Conservation (phyloP, 2,888 invertebrate genomes). For the Hypomecis punctinalis region DNA sequence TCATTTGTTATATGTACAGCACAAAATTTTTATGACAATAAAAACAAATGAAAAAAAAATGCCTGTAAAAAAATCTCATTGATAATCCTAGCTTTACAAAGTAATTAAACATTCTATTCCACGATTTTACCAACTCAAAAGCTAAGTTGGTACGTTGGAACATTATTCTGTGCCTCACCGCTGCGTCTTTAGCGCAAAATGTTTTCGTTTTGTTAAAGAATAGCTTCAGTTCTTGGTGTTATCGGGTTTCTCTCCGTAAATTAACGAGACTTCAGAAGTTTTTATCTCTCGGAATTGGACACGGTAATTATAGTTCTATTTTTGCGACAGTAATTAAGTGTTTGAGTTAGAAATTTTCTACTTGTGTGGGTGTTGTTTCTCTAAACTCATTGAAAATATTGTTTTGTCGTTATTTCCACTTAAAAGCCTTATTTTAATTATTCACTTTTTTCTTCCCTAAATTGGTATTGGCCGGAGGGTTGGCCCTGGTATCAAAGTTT, state of each 20-base stretch:
- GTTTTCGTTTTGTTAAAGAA: conserved; percentile 26
- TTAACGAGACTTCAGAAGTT: conserved; percentile 24
- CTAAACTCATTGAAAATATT: no score
- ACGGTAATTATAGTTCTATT: conserved; percentile 5
- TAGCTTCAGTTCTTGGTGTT: conserved; percentile 21
- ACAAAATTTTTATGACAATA: no score
- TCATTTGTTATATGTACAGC: no score
- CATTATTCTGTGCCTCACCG: conserved; percentile 21
- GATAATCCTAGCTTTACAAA: no score
- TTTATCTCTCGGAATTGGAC: conserved; percentile 17
- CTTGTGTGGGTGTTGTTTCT: neutral
- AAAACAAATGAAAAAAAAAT: no score
- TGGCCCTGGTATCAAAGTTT: no score
- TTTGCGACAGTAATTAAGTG: no score
- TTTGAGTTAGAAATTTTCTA: neutral
- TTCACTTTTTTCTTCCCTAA: no score
- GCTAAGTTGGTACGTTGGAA: conserved; percentile 33
- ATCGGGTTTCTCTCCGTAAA: conserved; percentile 25
- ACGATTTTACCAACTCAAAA: neutral
- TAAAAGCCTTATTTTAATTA: no score
- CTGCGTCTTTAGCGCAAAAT: conserved; percentile 24
- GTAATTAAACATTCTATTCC: neutral
- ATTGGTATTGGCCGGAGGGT: no score
- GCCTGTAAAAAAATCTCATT: no score
- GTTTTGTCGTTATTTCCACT: no score